A percentile compares a stretch with the other conserved stretches of the same genome.
Conservation (phyloP, 1,140 invertebrate genomes). For the Caenorhabditis elegans region WBcel235 BX284602.5:2354001-2354500, state of each 20-base stretch:
- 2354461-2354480: no score
- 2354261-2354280: conserved; percentile 5
- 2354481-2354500: no score
- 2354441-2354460: no score
- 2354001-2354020: no score
- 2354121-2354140: background rate
- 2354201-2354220: background rate
- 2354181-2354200: background rate
- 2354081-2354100: background rate
- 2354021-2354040: no score
- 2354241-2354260: background rate
- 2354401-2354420: no score
- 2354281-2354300: background rate
- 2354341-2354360: no score
- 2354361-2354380: no score
- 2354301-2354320: background rate
- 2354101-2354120: background rate
- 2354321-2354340: background rate
- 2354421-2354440: no score
- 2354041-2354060: background rate
- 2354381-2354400: no score
- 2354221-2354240: background rate
- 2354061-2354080: background rate
- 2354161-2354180: background rate
- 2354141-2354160: background rate